Base-by-base conservation (phyloP, 2,113 vertebrate species). In the Phodopus roborovskii region DNA sequence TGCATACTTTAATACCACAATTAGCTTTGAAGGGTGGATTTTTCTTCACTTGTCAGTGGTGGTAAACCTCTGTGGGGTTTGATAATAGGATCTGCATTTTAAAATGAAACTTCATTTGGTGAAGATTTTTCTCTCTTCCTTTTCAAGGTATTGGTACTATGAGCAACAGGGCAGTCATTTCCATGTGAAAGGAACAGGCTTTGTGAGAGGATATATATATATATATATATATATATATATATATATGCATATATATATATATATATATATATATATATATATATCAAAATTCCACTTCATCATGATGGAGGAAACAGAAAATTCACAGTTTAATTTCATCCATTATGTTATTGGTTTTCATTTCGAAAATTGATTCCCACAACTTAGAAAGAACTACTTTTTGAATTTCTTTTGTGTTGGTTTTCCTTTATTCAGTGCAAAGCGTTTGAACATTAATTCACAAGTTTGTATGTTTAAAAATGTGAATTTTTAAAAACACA, bases 31-130 rank as follows among this genome's bases (percentile, higher is more conserved):
- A 98, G 97, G 94, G 94, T 92, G 94, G 92, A 48, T 88, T 30
- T 30, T 91, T 45, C 78, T 95, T 83, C 2, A 0, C 1, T 17
- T 97, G 97, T 93, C 83, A 1, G 64, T 94, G 48, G 53, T 86
- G 73, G 94, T 78, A 17, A 64, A 93, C 86, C 92, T 95, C 93
- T 60, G 94, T 94, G 60, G 42, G 13, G 4, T 77, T 94, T 85
- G 87, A 93, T 97, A 95, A 17, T 92, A 66, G 96, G 95, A 97
- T 96, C 97, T 97, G 95, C 94, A 97, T 97, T 98, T 98, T 94
- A 94, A 97, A 97, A 84, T 96, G 88, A 88, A 96, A 86, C 85
- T 92, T 74, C 92, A 91, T 92, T 96, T 92, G 94, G 92, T 1
- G 56, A 82, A 56, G 90, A 75, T 73, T 82, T 86, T 42, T 16